Evolutionary conservation across 2,113 vertebrate species (phyloP).

Genomic region (Oncorhynchus nerka): DNA sequence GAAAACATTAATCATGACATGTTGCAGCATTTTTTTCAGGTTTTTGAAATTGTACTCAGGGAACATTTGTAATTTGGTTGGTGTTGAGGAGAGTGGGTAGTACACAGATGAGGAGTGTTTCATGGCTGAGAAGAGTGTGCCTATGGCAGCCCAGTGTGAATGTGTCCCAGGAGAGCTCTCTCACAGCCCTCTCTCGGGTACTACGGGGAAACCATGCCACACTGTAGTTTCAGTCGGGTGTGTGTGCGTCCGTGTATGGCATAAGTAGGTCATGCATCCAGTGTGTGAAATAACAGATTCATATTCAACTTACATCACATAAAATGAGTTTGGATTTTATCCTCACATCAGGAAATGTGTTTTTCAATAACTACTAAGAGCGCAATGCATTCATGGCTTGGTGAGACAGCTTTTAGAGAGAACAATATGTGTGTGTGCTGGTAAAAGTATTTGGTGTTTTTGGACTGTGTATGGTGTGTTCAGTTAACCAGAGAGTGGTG

Average conservation of each 20-base stretch:
- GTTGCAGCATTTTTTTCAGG: too few species aligned
- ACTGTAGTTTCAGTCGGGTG: background rate
- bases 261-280: constrained; percentile 68
- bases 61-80: too few species aligned
- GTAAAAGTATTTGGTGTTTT: constrained; percentile 3
- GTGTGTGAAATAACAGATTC: constrained; percentile 57
- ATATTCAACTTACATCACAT: constrained; percentile 56
- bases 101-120: constrained; percentile 4
- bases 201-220: constrained; percentile 14
- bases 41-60: too few species aligned
- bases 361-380: constrained; percentile 35
- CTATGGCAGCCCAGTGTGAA: background rate
- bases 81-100: background rate
- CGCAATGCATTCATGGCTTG: background rate
- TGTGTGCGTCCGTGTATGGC: background rate
- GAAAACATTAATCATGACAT: too few species aligned
- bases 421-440: background rate
- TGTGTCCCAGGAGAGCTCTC: constrained; percentile 49
- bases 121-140: background rate
- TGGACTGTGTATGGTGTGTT: constrained; percentile 4
- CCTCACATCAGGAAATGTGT: constrained; percentile 28
- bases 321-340: constrained; percentile 44
- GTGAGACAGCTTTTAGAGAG: background rate
- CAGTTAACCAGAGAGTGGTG: background rate
- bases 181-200: constrained; percentile 14